phyloP scores from a whole-genome alignment of 2,888 invertebrate genomes.

The Andrena fulva region DNA sequence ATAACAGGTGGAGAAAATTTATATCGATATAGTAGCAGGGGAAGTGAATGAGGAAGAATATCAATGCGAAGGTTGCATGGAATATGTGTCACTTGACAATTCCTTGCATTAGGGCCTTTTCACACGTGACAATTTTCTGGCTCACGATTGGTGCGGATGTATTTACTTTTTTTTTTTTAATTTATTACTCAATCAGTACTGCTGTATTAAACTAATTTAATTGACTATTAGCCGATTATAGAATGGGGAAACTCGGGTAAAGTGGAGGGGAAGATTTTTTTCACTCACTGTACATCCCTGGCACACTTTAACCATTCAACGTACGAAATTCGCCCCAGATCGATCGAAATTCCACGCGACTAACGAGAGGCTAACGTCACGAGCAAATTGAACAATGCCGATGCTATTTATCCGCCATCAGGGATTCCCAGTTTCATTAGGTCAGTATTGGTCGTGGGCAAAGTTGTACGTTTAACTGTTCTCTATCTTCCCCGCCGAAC shows the following conservation, averaged over 20 bases:
- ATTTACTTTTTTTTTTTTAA: neutral
- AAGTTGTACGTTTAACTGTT: constrained; percentile 25
- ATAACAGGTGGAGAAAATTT: too few relatives aligned
- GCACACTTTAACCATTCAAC: neutral
- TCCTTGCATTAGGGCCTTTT: too few relatives aligned
- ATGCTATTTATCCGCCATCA: constrained; percentile 51
- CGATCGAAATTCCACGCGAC: constrained; percentile 37
- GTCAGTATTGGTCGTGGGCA: constrained; percentile 30
- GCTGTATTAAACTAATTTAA: neutral
- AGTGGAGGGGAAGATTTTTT: neutral
- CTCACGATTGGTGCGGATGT: too few relatives aligned
- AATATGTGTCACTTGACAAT: too few relatives aligned
- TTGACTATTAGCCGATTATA: neutral
- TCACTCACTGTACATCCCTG: too few relatives aligned
- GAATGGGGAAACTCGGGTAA: neutral
- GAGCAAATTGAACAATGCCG: constrained; percentile 36
- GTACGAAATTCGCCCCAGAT: constrained; percentile 8
- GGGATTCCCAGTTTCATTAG: constrained; percentile 43
- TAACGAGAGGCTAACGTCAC: constrained; percentile 39
- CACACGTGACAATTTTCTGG: too few relatives aligned
- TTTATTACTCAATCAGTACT: neutral
- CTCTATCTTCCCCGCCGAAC: constrained; percentile 10
- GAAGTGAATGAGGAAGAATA: too few relatives aligned
- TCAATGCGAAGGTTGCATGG: too few relatives aligned
- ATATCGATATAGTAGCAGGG: too few relatives aligned